Base-by-base conservation (phyloP, 30 jellyfish, hydroid and myxozoan genomes). In the Pelagia noctiluca region DNA sequence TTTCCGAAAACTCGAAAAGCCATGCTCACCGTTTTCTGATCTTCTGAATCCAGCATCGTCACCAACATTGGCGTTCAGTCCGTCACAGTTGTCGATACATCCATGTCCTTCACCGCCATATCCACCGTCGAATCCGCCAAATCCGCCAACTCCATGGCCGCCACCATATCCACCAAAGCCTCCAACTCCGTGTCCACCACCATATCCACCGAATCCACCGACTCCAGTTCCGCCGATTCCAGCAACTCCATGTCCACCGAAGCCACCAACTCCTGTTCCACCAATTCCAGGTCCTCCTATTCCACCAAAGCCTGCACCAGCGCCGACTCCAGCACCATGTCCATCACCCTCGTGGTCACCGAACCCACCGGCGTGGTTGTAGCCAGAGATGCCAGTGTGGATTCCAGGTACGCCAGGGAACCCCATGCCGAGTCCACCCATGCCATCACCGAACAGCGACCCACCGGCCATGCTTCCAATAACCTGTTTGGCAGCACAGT, bases 401-500 rank as follows among this genome's bases (percentile, higher is more conserved):
- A 93, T 87, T 25, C 98, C 98, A 22, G 97, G 96, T 13, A 93
- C 96, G 3, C 98, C 98, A 18, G 98, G 98, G 86, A 87, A 93
- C 26, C 98, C 98, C 69, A 93, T 70, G 3, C 98, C 98, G 4
- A 93, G 88, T 3, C 98, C 98, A 1, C 98, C 98, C 98, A 93
- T 93, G 19, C 98, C 98, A 71, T 93, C 98, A 21, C 98, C 98
- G 80, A 93, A 93, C 34, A 93, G 38, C 16, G 98, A 93, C 36
- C 98, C 98, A 2, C 98, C 98, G 23, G 98, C 98, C 98, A 93
- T 93, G 93, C 86, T 93, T 2, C 98, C 98, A 2, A 93, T 93
- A 50, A 93, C 98, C 65, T 93, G 98, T n/a, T 90, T 75, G n/a
- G 88, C 91, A 0, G 96, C 96, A 50, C 98, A 93, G 37, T 65